These are phyloP conservation scores for Prenolepis imparis DNA, from an alignment of 2,888 invertebrate species.

Conservation along the genomic window DNA sequence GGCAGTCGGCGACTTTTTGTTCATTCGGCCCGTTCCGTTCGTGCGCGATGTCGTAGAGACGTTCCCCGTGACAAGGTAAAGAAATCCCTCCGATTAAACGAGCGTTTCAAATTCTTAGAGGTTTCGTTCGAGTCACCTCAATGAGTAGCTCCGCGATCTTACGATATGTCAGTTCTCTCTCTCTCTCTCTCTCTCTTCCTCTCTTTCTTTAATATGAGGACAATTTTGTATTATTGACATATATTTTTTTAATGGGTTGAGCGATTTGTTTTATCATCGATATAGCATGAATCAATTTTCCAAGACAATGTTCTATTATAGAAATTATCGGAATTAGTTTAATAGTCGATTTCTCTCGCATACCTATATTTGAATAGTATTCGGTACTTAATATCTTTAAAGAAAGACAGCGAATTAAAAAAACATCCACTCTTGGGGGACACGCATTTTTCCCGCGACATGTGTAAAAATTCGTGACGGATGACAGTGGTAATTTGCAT, in stretches of 20 bases:
- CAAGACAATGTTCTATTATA: background rate
- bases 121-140: constrained; percentile 28
- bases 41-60: constrained; percentile 31
- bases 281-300: background rate
- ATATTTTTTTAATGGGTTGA: background rate
- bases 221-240: background rate
- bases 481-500: constrained; percentile 44
- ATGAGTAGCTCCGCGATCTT: constrained; percentile 3
- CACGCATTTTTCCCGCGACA: constrained; percentile 11
- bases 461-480: constrained; percentile 47
- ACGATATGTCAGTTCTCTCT: background rate
- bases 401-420: constrained; percentile 26
- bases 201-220: background rate
- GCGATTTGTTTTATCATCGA: background rate
- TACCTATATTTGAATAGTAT: background rate
- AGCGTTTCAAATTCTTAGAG: constrained; percentile 29
- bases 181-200: background rate
- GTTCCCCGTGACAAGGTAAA: constrained; percentile 42
- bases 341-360: background rate
- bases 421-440: background rate
- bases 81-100: constrained; percentile 46
- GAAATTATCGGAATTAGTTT: constrained; percentile 3
- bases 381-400: constrained; percentile 9
- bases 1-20: constrained; percentile 45
- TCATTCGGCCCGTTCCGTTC: constrained; percentile 5